Conservation (phyloP, 64 coral and sea anemone species). For the Pachyseris speciosa region DNA sequence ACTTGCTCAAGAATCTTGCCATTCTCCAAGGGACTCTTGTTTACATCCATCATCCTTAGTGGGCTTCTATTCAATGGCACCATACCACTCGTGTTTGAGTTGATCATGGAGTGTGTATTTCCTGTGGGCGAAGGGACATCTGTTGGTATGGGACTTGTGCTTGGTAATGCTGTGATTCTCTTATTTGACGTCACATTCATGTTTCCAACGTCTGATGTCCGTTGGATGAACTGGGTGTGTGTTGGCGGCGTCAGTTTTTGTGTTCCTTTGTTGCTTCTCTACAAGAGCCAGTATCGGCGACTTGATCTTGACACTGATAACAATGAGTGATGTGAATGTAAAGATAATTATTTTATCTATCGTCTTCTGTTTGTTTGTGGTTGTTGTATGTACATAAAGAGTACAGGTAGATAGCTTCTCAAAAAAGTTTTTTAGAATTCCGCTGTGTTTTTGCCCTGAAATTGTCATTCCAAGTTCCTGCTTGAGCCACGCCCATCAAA, state of each 20-base stretch:
- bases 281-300: constrained; percentile 55
- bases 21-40: constrained; percentile 24
- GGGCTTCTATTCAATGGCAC: constrained; percentile 40
- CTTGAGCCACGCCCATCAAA: too few relatives aligned
- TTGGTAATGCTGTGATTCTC: constrained; percentile 21
- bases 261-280: constrained; percentile 52
- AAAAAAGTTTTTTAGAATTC: too few relatives aligned
- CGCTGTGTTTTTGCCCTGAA: too few relatives aligned
- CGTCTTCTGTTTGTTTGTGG: too few relatives aligned
- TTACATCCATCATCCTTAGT: background rate
- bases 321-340: background rate
- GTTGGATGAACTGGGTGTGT: constrained; percentile 75
- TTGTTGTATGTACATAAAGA: too few relatives aligned
- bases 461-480: too few relatives aligned
- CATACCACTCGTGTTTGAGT: constrained; percentile 56
- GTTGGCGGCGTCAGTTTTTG: constrained; percentile 14
- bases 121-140: constrained; percentile 54
- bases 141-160: background rate
- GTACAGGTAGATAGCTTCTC: too few relatives aligned
- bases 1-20: constrained; percentile 52
- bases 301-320: constrained; percentile 38
- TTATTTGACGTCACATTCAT: constrained; percentile 54
- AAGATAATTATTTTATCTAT: too few relatives aligned
- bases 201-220: constrained; percentile 71
- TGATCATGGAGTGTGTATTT: constrained; percentile 63